These are phyloP conservation scores for Abrostola tripartita DNA, from an alignment of 2,888 invertebrate genomes.

Conservation along the genomic window DNA sequence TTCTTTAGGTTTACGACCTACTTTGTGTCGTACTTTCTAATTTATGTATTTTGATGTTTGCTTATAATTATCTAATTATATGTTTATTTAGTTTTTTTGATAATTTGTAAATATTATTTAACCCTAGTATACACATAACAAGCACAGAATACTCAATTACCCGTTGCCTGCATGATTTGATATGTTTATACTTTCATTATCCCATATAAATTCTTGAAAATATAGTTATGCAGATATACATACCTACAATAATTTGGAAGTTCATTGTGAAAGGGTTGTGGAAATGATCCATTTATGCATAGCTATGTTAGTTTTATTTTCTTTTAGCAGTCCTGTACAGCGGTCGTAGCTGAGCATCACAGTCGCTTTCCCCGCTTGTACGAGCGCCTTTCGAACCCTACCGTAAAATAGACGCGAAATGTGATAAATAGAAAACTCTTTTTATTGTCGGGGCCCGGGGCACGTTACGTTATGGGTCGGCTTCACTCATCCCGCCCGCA, in stretches of 20 bases:
- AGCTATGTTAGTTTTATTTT: conserved; percentile 85
- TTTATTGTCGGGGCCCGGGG: conserved; percentile 83
- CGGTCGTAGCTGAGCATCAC: conserved; percentile 78
- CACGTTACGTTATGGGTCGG: conserved; percentile 82
- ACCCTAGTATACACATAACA: too few species aligned
- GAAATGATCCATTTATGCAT: conserved; percentile 84
- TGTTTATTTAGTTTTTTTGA: not conserved
- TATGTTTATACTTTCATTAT: too few species aligned
- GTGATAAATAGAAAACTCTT: conserved; percentile 88
- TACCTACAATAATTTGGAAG: conserved; percentile 72
- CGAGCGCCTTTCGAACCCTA: conserved; percentile 81
- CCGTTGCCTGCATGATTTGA: too few species aligned
- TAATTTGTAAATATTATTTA: too few species aligned
- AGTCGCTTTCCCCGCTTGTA: conserved; percentile 77
- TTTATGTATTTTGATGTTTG: conserved; percentile 52
- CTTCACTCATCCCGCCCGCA: conserved; percentile 73
- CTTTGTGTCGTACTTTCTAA: conserved; percentile 46
- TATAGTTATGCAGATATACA: conserved; percentile 27
- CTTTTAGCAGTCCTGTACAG: conserved; percentile 79
- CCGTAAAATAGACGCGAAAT: conserved; percentile 88
- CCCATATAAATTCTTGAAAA: too few species aligned
- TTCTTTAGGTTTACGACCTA: conserved; percentile 32
- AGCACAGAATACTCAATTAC: too few species aligned
- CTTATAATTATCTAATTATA: conserved; percentile 9
- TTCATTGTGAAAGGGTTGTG: conserved; percentile 80